These are phyloP conservation scores for Caenorhabditis plicata DNA, from an alignment of 2,888 invertebrate species.

Conservation along the genomic window DNA sequence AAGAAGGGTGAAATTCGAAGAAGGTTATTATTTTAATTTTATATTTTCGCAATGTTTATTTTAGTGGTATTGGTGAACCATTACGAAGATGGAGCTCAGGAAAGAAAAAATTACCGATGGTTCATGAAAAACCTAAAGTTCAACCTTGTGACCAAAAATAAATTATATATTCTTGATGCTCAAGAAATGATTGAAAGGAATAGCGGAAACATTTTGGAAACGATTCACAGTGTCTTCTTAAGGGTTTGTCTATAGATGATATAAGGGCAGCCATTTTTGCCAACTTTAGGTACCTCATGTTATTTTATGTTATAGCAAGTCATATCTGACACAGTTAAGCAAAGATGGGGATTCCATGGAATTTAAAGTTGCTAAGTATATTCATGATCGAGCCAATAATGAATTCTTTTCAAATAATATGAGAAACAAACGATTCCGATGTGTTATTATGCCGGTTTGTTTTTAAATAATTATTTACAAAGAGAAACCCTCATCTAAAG, in stretches of 20 bases:
- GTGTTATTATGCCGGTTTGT: slow-evolving; percentile 28
- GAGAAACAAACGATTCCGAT: slow-evolving; percentile 20
- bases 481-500: too few species aligned
- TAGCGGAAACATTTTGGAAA: slow-evolving; percentile 11
- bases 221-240: slow-evolving; percentile 8
- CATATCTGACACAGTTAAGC: slow-evolving; percentile 3
- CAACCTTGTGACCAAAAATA: slow-evolving; percentile 1
- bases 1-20: too few species aligned
- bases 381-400: slow-evolving; percentile 5
- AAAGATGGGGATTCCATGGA: neutral
- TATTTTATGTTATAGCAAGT: slow-evolving; percentile 19
- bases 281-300: slow-evolving; percentile 22
- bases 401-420: slow-evolving; percentile 17
- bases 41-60: too few species aligned
- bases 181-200: slow-evolving; percentile 9
- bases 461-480: neutral
- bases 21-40: too few species aligned
- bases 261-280: neutral
- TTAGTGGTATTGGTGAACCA: slow-evolving; percentile 22
- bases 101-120: slow-evolving; percentile 19
- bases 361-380: neutral
- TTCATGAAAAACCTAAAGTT: slow-evolving; percentile 18
- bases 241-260: slow-evolving; percentile 1
- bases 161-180: slow-evolving; percentile 7
- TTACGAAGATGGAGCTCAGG: slow-evolving; percentile 10